Conservation (phyloP, 2,113 vertebrate species). For the Trochalopteron elliotii region DNA sequence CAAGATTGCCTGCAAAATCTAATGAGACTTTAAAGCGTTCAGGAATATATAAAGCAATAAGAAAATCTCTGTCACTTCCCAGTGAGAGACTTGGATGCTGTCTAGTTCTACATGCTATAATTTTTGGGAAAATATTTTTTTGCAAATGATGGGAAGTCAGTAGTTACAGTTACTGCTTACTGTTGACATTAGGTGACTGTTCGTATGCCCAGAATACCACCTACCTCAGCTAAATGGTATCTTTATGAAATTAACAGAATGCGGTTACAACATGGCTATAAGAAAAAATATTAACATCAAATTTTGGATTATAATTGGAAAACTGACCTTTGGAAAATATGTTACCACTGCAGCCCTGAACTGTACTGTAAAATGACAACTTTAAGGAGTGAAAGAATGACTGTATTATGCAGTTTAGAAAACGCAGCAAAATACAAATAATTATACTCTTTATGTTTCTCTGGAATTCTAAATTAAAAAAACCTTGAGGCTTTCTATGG, state of each 20-base stretch:
- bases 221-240: slow-evolving; percentile 84
- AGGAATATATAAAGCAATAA: slow-evolving; percentile 42
- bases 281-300: slow-evolving; percentile 69
- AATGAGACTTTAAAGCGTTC: slow-evolving; percentile 12
- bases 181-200: slow-evolving; percentile 74
- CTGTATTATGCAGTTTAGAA: slow-evolving; percentile 54
- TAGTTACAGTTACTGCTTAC: slow-evolving; percentile 67
- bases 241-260: slow-evolving; percentile 80
- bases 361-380: slow-evolving; percentile 51
- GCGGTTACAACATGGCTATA: slow-evolving; percentile 45
- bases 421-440: slow-evolving; percentile 16
- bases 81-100: slow-evolving; percentile 58
- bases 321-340: slow-evolving; percentile 81
- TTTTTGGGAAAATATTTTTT: slow-evolving; percentile 71
- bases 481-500: not conserved
- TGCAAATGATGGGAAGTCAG: slow-evolving; percentile 76
- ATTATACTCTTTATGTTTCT: not conserved
- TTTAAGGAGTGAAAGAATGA: slow-evolving; percentile 59
- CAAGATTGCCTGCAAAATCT: slow-evolving; percentile 1
- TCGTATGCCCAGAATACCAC: slow-evolving; percentile 75
- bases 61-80: slow-evolving; percentile 68
- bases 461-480: slow-evolving; percentile 23
- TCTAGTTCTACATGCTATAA: slow-evolving; percentile 66
- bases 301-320: slow-evolving; percentile 78
- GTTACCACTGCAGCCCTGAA: slow-evolving; percentile 57